Evolutionary conservation across 2,797 vertebrate species (phyloP).

Genomic region (Moxostoma hubbsi): DNA sequence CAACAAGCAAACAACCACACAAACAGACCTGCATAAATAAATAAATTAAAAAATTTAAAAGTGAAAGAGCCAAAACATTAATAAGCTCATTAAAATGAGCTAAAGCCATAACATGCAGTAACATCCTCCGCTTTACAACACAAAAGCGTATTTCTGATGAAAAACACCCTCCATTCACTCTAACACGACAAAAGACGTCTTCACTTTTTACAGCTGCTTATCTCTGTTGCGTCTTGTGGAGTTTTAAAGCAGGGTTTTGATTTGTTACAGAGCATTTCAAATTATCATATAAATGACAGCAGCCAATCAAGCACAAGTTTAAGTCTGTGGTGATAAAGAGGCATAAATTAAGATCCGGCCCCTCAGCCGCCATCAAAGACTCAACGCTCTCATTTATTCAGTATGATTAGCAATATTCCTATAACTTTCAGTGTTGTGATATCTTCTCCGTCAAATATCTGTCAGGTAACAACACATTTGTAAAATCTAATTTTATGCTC

Average conservation of each 20-base stretch:
- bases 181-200: not conserved
- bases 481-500: conserved; percentile 91
- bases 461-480: conserved; percentile 87
- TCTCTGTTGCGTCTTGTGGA: conserved; percentile 34
- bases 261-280: conserved; percentile 57
- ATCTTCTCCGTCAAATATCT: conserved; percentile 81
- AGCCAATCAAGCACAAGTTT: conserved; percentile 67
- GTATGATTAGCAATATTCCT: conserved; percentile 80
- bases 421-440: conserved; percentile 77
- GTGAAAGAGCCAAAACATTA: not conserved
- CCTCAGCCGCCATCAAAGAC: conserved; percentile 63
- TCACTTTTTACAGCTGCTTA: not conserved
- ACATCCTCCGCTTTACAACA: not conserved
- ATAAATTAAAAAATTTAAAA: not conserved
- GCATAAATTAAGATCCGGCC: conserved; percentile 74
- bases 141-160: not conserved
- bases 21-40: not conserved
- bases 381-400: conserved; percentile 77
- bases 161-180: not conserved
- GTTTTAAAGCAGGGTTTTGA: conserved; percentile 50
- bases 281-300: conserved; percentile 79
- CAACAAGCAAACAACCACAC: too few relatives aligned
- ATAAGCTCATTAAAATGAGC: not conserved
- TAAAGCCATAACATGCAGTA: not conserved
- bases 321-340: conserved; percentile 69